Base-by-base conservation (phyloP, 2,888 invertebrate species). In the Hydroisotoma schaefferi region DNA sequence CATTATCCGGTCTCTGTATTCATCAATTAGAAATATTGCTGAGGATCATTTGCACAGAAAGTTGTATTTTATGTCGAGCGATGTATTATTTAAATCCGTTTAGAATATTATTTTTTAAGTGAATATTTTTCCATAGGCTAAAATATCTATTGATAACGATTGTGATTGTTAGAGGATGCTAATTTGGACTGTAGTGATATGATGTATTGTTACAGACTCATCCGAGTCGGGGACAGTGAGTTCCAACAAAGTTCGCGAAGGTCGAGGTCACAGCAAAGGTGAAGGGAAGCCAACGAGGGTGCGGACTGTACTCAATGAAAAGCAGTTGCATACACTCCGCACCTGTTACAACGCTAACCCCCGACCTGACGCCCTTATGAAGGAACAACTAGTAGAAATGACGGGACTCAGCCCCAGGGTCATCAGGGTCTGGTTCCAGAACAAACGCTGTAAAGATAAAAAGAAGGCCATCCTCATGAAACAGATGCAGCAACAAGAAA, bases 401-500 rank as follows among this genome's bases (percentile, higher is more conserved):
- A 99, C 99, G 18, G 87, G 93, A 0, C 85, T 99, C 54, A 94
- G 93, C 74, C 97, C 98, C 22, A 82, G 99, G 18, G 99, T 99
- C 73, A 99, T 99, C 77, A 84, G 99, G 75, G 99, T 99, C 61
- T 99, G 99, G 99, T 99, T 98, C 83, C 97, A 97, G 80, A 97
- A 97, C 80, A 97, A 95, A 78, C 83, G 95, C 68, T 95, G 94
- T 81, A 95, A 95, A 79, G 94, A 95, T 80, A 95, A 95, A 82
- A 95, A 95, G 82, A 89, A 93, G 78, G 94, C 94, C 56, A 88
- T 97, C 53, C 87, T 94, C 75, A 87, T 97, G 84, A 95, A 97
- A 78, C 90, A 97, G 80, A 93, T 95, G 78, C 94, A 95, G 86
- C 92, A 94, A 75, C 94, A 95, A 77, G 95, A 97, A 79, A 94